These are phyloP conservation scores for Temnothorax ravouxi DNA, from an alignment of 2,888 invertebrate species.

Conservation along the genomic window DNA sequence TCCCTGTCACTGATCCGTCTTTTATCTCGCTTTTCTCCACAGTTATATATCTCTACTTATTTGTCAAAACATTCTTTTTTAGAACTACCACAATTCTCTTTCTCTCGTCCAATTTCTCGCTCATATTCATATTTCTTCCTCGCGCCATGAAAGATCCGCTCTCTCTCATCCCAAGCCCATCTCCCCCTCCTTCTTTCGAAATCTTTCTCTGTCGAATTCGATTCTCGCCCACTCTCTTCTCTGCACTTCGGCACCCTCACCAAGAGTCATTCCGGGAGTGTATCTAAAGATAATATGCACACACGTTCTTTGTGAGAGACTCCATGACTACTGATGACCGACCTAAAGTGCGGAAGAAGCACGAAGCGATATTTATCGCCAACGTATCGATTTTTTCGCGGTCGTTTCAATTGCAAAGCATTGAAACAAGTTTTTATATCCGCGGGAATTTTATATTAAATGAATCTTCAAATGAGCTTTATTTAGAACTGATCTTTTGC, in stretches of 20 bases:
- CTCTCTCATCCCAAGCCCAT: slow-evolving; percentile 15
- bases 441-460: background rate
- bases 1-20: background rate
- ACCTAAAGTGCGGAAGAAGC: slow-evolving; percentile 27
- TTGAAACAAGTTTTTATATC: slow-evolving; percentile 4
- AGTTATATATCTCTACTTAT: background rate
- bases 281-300: slow-evolving; percentile 75
- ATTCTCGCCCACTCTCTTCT: slow-evolving; percentile 55
- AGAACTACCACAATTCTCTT: background rate
- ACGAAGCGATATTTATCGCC: slow-evolving; percentile 45
- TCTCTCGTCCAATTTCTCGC: background rate
- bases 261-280: slow-evolving; percentile 69
- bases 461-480: background rate
- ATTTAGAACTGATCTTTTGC: background rate
- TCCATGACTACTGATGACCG: slow-evolving; percentile 26
- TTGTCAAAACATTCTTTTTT: background rate
- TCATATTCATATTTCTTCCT: slow-evolving; percentile 24
- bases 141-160: background rate
- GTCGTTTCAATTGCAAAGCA: background rate
- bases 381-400: slow-evolving; percentile 17
- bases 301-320: slow-evolving; percentile 48
- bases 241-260: slow-evolving; percentile 49
- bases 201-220: slow-evolving; percentile 31
- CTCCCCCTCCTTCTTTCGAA: slow-evolving; percentile 24
- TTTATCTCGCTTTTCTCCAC: background rate